Conservation (phyloP, 2,113 vertebrate genomes). For the Castor canadensis region DNA sequence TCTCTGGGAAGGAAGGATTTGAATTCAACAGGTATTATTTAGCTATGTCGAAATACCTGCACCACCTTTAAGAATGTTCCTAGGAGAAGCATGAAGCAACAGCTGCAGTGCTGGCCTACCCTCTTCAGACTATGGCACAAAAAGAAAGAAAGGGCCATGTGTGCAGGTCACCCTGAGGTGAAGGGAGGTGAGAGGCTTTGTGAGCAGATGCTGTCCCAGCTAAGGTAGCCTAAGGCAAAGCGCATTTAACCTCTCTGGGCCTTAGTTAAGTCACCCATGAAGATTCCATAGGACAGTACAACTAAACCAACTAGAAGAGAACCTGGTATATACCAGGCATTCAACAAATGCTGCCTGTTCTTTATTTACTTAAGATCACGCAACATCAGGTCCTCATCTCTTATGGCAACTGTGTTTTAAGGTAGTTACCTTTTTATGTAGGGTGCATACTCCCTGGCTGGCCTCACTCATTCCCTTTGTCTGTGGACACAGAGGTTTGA, state of each 20-base stretch:
- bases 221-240: not conserved
- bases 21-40: not conserved
- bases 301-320: not conserved
- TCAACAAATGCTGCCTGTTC: not conserved
- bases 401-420: not conserved
- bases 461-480: not conserved
- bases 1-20: slow-evolving; percentile 56
- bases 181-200: not conserved
- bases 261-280: not conserved
- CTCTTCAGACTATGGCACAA: not conserved
- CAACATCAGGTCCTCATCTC: not conserved
- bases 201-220: not conserved
- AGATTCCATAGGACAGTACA: not conserved
- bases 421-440: not conserved
- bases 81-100: not conserved
- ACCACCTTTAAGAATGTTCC: not conserved
- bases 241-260: not conserved
- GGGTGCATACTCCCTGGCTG: not conserved
- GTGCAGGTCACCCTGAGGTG: not conserved
- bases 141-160: not conserved
- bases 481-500: not conserved
- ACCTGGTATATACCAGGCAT: not conserved
- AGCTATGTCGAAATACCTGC: not conserved
- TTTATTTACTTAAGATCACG: not conserved
- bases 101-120: not conserved